A percentile compares a stretch with the other conserved stretches of the same genome.
phyloP scores from a whole-genome alignment of 2,113 vertebrate genomes.

The Paedocypris sp. region DNA sequence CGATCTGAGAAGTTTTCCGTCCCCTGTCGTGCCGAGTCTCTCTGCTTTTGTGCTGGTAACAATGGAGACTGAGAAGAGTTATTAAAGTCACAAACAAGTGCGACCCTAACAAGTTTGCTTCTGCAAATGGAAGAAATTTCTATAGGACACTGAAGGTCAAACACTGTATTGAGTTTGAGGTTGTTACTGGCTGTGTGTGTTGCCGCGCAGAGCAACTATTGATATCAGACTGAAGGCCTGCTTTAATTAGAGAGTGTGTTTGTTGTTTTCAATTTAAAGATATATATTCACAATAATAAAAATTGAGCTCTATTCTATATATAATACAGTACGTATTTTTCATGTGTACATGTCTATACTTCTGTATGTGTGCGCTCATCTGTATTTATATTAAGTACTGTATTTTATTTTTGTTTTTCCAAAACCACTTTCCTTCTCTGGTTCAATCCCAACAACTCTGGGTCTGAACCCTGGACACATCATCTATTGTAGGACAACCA shows the following conservation, averaged over 20 bases:
- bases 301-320: too few relatives aligned
- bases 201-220: neutral
- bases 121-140: constrained; percentile 3
- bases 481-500: too few relatives aligned
- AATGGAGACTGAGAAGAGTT: constrained; percentile 1
- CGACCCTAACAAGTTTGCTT: neutral
- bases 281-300: neutral
- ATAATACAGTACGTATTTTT: too few relatives aligned
- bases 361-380: too few relatives aligned
- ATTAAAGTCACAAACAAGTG: constrained; percentile 11
- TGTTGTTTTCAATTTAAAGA: neutral
- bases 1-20: constrained; percentile 19
- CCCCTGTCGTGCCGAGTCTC: constrained; percentile 3
- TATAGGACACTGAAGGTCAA: constrained; percentile 4
- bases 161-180: constrained; percentile 21
- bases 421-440: too few relatives aligned
- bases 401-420: too few relatives aligned
- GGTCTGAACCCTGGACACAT: too few relatives aligned
- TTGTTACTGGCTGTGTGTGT: constrained; percentile 11
- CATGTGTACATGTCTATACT: too few relatives aligned
- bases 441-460: too few relatives aligned
- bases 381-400: too few relatives aligned
- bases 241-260: constrained; percentile 18
- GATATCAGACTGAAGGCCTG: constrained; percentile 4
- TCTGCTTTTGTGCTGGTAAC: constrained; percentile 23